These are phyloP conservation scores for Pimephales promelas DNA, from an alignment of 2,113 vertebrate species.

Conservation along the genomic window DNA sequence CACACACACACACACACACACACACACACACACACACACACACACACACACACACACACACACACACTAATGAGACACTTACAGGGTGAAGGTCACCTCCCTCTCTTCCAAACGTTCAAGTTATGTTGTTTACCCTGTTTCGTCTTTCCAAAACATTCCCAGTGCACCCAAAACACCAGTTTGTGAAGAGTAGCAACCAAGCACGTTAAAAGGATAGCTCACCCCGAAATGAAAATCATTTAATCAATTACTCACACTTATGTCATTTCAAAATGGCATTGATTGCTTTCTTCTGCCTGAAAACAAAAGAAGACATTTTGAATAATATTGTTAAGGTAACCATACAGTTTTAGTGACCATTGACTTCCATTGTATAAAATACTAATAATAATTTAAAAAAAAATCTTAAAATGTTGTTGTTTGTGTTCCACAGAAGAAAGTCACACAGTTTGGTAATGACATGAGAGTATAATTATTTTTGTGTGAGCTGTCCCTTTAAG, in stretches of 20 bases:
- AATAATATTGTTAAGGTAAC: not conserved
- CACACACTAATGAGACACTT: conserved; percentile 14
- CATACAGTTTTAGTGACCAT: not conserved
- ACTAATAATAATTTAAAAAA: no score
- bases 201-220: not conserved
- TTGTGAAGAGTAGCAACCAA: not conserved
- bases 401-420: not conserved
- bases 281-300: not conserved
- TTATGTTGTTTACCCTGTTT: not conserved
- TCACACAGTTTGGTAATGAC: not conserved
- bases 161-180: not conserved
- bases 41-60: no score
- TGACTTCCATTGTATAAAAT: not conserved
- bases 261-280: not conserved
- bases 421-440: not conserved
- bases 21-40: no score
- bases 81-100: not conserved
- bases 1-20: no score
- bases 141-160: not conserved
- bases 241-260: not conserved
- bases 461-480: not conserved
- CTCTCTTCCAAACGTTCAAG: not conserved
- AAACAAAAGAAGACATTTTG: not conserved
- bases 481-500: not conserved
- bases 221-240: not conserved